Evolutionary conservation across 1,140 invertebrate species (phyloP).

Genomic region (Sminthurinus signatus): DNA sequence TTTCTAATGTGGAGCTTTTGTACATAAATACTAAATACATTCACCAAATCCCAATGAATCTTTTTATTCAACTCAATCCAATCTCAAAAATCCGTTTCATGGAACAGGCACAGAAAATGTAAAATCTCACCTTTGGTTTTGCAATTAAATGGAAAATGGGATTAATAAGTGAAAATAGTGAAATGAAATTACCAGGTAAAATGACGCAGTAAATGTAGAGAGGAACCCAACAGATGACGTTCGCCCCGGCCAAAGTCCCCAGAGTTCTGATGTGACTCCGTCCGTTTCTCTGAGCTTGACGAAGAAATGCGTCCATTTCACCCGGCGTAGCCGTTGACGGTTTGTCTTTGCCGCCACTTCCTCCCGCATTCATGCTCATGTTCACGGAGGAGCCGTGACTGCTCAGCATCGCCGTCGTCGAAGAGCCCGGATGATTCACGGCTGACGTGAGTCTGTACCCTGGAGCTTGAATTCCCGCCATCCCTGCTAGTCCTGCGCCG

Average conservation of each 20-base stretch:
- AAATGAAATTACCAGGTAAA: no score
- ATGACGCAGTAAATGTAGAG: slow-evolving; percentile 38
- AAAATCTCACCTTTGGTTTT: no score
- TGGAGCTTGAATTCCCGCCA: slow-evolving; percentile 40
- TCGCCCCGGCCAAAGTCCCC: slow-evolving; percentile 36
- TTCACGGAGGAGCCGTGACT: background rate
- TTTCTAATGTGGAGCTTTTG: no score
- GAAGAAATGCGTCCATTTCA: slow-evolving; percentile 37
- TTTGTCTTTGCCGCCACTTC: background rate
- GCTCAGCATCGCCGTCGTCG: slow-evolving; percentile 43
- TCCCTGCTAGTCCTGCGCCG: slow-evolving; percentile 36
- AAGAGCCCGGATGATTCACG: slow-evolving; percentile 61
- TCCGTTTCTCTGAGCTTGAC: slow-evolving; percentile 39
- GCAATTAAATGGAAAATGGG: no score
- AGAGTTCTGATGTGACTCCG: slow-evolving; percentile 39
- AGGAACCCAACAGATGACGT: slow-evolving; percentile 40
- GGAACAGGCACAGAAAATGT: no score
- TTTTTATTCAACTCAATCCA: no score
- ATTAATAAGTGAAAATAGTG: no score
- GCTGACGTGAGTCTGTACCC: slow-evolving; percentile 64
- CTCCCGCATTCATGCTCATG: no score
- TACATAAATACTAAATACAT: no score
- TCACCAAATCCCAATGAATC: no score
- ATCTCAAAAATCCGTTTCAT: no score
- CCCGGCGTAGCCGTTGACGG: slow-evolving; percentile 11